A percentile compares a stretch with the other conserved stretches of the same genome.
phyloP scores from a whole-genome alignment of 2,113 vertebrate species.

The Heptranchias perlo region DNA sequence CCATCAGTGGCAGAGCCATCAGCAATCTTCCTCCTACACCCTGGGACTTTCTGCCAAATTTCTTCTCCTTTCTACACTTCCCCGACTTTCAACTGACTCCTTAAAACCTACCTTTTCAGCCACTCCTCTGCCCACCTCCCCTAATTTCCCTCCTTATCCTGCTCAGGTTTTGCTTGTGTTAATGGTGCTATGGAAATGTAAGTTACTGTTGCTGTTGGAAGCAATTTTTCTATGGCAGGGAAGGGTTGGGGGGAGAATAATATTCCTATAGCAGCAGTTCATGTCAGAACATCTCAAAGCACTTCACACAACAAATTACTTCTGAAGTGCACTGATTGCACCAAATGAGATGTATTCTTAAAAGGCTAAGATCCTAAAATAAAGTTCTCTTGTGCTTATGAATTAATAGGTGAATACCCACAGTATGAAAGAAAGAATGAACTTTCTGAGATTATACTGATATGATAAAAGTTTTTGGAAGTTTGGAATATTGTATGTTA shows the following conservation, averaged over 20 bases:
- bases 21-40: not conserved
- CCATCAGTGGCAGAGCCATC: not conserved
- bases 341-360: not conserved
- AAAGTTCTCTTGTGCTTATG: constrained; percentile 40
- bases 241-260: too few relatives aligned
- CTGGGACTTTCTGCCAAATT: not conserved
- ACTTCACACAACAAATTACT: not conserved
- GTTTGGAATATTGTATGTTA: not conserved
- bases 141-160: not conserved
- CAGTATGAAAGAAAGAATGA: not conserved
- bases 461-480: not conserved
- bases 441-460: not conserved
- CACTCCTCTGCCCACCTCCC: not conserved
- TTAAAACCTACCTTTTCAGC: not conserved
- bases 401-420: not conserved
- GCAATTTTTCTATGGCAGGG: not conserved
- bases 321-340: not conserved
- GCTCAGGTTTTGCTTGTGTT: not conserved
- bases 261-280: not conserved
- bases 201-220: not conserved
- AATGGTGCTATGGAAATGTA: not conserved
- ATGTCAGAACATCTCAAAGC: not conserved
- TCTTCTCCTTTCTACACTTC: not conserved
- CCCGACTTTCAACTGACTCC: not conserved
- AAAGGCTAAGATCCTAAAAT: constrained; percentile 8